phyloP scores from a whole-genome alignment of 2,113 vertebrate species.

The Pomatostomus ruficeps region DNA sequence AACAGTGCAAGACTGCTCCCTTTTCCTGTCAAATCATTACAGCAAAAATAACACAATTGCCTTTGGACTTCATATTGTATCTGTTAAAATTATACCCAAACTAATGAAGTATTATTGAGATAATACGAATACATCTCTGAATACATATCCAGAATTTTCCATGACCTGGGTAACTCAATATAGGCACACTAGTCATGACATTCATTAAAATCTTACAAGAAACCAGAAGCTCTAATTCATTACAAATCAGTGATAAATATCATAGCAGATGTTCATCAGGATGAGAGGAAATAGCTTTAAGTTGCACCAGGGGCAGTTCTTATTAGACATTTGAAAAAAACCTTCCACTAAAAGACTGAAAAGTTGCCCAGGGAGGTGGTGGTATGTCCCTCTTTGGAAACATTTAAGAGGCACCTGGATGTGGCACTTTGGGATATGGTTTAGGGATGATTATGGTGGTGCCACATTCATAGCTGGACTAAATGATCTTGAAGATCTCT shows the following conservation, averaged over 20 bases:
- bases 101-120: not conserved
- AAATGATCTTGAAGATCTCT: not conserved
- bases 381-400: not conserved
- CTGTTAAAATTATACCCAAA: not conserved
- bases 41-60: not conserved
- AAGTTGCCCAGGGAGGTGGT: not conserved
- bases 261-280: not conserved
- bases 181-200: not conserved
- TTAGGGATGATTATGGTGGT: not conserved
- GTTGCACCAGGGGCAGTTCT: no score
- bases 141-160: not conserved
- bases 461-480: not conserved
- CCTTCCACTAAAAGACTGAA: no score
- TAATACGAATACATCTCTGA: not conserved
- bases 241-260: not conserved
- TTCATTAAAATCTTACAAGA: not conserved
- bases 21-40: not conserved
- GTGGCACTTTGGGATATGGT: not conserved
- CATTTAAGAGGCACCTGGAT: not conserved
- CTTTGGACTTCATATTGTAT: not conserved
- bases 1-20: not conserved
- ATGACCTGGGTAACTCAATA: not conserved
- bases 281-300: not conserved
- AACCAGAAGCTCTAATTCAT: not conserved
- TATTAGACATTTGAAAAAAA: no score